Percentiles rank a stretch among this genome's conserved stretches.
Conservation (phyloP, 2,888 invertebrate species). For the Baronia brevicornis region DNA sequence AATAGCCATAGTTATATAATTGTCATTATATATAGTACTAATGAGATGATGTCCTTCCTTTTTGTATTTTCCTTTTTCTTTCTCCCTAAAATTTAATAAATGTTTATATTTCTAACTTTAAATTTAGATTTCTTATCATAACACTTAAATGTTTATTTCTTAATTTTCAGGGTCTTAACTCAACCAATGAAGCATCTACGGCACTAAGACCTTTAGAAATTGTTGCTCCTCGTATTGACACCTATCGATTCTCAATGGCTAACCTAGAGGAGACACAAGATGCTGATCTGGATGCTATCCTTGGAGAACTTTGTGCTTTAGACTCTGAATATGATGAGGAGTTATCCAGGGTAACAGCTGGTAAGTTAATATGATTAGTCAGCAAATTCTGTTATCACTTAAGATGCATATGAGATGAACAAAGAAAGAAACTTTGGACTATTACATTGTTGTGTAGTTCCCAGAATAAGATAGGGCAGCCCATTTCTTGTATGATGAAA, state of each 20-base stretch:
- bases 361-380: conserved; percentile 29
- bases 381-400: too few species aligned
- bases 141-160: not conserved
- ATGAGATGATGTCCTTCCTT: too few species aligned
- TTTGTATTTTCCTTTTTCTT: too few species aligned
- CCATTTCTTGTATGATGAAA: too few species aligned
- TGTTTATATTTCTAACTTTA: too few species aligned
- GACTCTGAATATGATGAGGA: conserved; percentile 82
- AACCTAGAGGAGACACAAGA: conserved; percentile 97
- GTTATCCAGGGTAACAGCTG: conserved; percentile 59
- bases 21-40: too few species aligned
- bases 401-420: not conserved
- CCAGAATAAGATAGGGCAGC: too few species aligned
- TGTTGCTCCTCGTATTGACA: conserved; percentile 89
- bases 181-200: conserved; percentile 59
- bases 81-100: too few species aligned
- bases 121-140: too few species aligned
- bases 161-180: conserved; percentile 81
- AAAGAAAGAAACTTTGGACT: not conserved
- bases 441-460: too few species aligned
- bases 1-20: too few species aligned
- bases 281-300: conserved; percentile 96
- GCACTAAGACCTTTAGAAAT: conserved; percentile 81
- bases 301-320: conserved; percentile 95
- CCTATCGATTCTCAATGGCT: conserved; percentile 96